Conservation (phyloP, 2,797 vertebrate species). For the Echiichthys vipera region DNA sequence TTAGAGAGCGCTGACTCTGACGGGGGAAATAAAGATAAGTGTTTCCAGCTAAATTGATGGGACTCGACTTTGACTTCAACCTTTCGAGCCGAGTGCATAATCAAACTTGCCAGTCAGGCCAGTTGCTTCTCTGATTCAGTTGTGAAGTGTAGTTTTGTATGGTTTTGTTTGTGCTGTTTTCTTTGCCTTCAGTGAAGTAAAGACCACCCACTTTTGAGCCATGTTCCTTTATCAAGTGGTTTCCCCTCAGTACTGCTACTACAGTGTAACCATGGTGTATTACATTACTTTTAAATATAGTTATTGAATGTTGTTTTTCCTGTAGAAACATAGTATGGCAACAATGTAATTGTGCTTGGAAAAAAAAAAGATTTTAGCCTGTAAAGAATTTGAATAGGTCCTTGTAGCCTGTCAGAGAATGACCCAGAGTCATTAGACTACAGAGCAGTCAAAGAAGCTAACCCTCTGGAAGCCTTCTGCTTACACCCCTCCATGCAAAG, state of each 20-base stretch:
- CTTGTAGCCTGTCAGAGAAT: slow-evolving; percentile 64
- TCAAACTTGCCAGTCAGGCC: slow-evolving; percentile 62
- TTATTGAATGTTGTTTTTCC: slow-evolving; percentile 81
- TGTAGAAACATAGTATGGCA: slow-evolving; percentile 75
- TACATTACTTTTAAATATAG: slow-evolving; percentile 82
- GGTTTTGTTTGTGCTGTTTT: slow-evolving; percentile 80
- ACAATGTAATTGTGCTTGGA: slow-evolving; percentile 79
- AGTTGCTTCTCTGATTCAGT: slow-evolving; percentile 67
- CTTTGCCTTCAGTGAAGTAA: slow-evolving; percentile 87
- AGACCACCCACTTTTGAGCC: slow-evolving; percentile 84
- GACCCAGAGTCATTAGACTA: slow-evolving; percentile 67
- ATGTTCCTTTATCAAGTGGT: slow-evolving; percentile 81
- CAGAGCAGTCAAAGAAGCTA: slow-evolving; percentile 70
- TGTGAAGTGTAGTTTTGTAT: slow-evolving; percentile 78
- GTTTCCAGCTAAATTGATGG: slow-evolving; percentile 50
- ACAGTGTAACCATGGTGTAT: slow-evolving; percentile 80
- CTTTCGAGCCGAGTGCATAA: slow-evolving; percentile 31
- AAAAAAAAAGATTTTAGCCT: slow-evolving; percentile 72
- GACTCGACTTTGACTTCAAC: slow-evolving; percentile 55
- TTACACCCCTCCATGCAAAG: slow-evolving; percentile 41
- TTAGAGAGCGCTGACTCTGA: slow-evolving; percentile 66
- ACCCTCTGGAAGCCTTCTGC: slow-evolving; percentile 59
- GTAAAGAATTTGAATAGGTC: slow-evolving; percentile 76
- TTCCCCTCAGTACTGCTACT: slow-evolving; percentile 77
- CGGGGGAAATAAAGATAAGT: slow-evolving; percentile 58